These are phyloP conservation scores for Gastracanthus pulcherrimus DNA, from an alignment of 2,888 invertebrate species.

Conservation along the genomic window DNA sequence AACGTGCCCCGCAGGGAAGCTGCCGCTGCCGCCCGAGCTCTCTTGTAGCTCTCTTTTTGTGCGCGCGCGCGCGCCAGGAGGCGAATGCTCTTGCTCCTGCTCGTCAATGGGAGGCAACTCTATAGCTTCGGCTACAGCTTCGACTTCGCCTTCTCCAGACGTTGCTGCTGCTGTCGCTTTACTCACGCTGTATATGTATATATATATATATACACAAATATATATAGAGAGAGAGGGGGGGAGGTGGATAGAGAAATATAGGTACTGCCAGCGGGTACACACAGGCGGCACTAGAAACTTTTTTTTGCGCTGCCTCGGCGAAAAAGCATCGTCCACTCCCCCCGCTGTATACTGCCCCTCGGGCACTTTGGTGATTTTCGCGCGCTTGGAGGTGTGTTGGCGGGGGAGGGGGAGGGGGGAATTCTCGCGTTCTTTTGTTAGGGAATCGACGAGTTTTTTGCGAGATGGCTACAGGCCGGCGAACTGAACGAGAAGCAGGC, in stretches of 20 bases:
- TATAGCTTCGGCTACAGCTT: not conserved
- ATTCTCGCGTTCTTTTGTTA: slow-evolving; percentile 14
- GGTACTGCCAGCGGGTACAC: not conserved
- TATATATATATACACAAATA: not conserved
- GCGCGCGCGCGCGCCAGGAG: not conserved
- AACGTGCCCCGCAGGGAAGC: slow-evolving; percentile 63
- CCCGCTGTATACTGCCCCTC: no score
- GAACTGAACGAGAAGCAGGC: no score
- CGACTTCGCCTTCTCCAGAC: no score
- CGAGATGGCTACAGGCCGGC: no score
- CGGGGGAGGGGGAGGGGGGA: not conserved
- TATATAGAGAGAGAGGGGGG: not conserved
- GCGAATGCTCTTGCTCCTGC: not conserved
- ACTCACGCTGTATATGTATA: not conserved
- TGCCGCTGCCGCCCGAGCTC: not conserved
- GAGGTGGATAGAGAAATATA: no score
- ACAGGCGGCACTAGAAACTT: slow-evolving; percentile 28
- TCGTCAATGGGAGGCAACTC: not conserved
- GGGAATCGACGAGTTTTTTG: slow-evolving; percentile 7
- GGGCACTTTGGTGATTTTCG: slow-evolving; percentile 14
- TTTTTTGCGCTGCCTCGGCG: not conserved
- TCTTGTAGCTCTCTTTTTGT: slow-evolving; percentile 14
- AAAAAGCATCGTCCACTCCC: not conserved
- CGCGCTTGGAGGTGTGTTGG: not conserved
- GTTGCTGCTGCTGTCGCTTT: no score